Conservation (phyloP, 1,140 invertebrate species). For the Leptestheria dahalacensis region DNA sequence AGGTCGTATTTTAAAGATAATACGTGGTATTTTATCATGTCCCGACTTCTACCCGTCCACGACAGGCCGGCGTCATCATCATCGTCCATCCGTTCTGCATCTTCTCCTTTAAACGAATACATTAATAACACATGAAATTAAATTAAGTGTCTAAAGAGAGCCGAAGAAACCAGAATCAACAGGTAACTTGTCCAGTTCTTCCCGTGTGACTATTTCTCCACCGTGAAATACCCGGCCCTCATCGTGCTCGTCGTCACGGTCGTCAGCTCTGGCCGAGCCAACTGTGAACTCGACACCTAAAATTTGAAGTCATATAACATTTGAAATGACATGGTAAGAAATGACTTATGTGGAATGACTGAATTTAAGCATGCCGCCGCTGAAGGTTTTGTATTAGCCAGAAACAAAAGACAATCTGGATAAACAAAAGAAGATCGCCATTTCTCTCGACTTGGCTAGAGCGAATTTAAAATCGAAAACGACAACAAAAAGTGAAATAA, state of each 20-base stretch:
- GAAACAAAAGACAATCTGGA: constrained; percentile 8
- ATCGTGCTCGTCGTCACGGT: background rate
- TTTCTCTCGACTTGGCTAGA: too few species aligned
- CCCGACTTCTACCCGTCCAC: background rate
- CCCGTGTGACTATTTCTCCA: background rate
- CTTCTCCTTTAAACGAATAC: background rate
- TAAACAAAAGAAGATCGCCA: constrained; percentile 7
- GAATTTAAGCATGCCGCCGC: too few species aligned
- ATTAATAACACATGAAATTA: background rate
- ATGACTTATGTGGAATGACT: too few species aligned
- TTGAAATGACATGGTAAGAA: too few species aligned
- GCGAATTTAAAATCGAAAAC: too few species aligned
- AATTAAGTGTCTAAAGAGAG: background rate
- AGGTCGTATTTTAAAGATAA: background rate
- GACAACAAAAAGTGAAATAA: too few species aligned
- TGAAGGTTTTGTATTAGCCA: background rate
- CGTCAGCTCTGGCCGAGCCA: background rate
- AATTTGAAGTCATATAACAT: too few species aligned
- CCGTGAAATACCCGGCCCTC: background rate
- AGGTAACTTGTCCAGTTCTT: background rate
- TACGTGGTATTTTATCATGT: constrained; percentile 7
- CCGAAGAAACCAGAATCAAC: background rate
- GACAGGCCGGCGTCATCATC: background rate
- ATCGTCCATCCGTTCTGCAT: background rate
- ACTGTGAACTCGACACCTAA: too few species aligned